phyloP scores from a whole-genome alignment of 1,140 invertebrate species.

The Drosophila sulfurigaster region DNA sequence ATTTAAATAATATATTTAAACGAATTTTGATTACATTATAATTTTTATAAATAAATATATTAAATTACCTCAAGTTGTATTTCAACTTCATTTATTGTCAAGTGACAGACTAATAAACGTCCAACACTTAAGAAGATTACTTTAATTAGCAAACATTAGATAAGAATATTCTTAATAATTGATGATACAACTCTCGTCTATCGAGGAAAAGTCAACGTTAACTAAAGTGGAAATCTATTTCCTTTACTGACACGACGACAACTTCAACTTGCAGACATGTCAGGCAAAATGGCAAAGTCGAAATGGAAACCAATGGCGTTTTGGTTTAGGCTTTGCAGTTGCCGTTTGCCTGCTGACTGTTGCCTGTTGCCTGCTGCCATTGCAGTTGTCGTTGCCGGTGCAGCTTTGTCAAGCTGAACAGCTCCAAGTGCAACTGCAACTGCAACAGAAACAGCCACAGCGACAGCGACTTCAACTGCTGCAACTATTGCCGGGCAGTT shows the following conservation, averaged over 20 bases:
- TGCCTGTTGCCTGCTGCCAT: constrained; percentile 10
- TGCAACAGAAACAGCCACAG: constrained; percentile 39
- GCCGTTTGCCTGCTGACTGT: constrained; percentile 19
- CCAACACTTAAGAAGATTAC: too few species aligned
- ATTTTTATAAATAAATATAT: too few species aligned
- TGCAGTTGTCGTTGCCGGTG: constrained; percentile 39
- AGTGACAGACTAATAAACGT: too few species aligned
- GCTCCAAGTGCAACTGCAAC: constrained; percentile 41
- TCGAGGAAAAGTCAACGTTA: constrained; percentile 7
- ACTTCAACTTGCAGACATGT: constrained; percentile 73
- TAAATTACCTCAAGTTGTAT: too few species aligned
- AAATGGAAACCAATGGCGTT: constrained; percentile 47
- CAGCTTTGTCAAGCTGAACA: constrained; percentile 62
- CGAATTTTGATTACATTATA: too few species aligned
- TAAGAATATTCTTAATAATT: not conserved
- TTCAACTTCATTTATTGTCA: too few species aligned
- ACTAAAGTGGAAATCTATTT: constrained; percentile 43
- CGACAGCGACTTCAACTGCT: constrained; percentile 15
- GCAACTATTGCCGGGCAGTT: constrained; percentile 43
- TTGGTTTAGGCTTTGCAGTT: constrained; percentile 4
- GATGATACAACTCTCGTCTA: constrained; percentile 11
- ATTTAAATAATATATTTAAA: too few species aligned
- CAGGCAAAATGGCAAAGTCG: constrained; percentile 51
- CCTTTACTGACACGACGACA: constrained; percentile 51
- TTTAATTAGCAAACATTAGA: not conserved